These are phyloP conservation scores for Pteruthius melanotis DNA, from an alignment of 2,113 vertebrate species.

Conservation along the genomic window DNA sequence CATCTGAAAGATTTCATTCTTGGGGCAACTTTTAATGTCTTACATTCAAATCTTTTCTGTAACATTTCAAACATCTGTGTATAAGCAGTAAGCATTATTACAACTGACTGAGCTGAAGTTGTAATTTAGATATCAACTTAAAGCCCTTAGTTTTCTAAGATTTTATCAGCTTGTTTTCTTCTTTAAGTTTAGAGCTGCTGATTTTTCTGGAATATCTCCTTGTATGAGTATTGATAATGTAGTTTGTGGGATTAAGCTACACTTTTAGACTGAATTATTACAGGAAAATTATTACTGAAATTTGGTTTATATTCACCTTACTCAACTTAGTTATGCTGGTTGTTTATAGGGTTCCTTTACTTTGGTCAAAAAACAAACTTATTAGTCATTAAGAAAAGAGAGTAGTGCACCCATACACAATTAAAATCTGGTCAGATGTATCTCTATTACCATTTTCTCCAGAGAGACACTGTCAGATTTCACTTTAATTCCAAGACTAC, in stretches of 20 bases:
- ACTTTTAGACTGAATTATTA: not conserved
- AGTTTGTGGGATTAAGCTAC: not conserved
- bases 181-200: not conserved
- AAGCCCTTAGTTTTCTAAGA: not conserved
- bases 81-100: not conserved
- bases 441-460: conserved; percentile 9
- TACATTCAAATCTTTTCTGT: not conserved
- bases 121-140: not conserved
- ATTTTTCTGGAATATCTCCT: not conserved
- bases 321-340: not conserved
- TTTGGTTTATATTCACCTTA: not conserved
- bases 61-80: not conserved
- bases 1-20: not conserved
- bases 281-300: not conserved
- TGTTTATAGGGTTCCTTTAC: not conserved
- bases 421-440: not conserved
- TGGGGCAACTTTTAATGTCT: not conserved
- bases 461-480: conserved; percentile 29
- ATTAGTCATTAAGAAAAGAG: not conserved
- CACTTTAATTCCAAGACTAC: conserved; percentile 40
- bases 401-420: not conserved
- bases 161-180: not conserved
- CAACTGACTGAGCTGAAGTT: not conserved
- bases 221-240: not conserved
- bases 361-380: not conserved